These are phyloP conservation scores for Sorex maritimensis DNA, from an alignment of 2,797 vertebrate genomes.

Conservation along the genomic window DNA sequence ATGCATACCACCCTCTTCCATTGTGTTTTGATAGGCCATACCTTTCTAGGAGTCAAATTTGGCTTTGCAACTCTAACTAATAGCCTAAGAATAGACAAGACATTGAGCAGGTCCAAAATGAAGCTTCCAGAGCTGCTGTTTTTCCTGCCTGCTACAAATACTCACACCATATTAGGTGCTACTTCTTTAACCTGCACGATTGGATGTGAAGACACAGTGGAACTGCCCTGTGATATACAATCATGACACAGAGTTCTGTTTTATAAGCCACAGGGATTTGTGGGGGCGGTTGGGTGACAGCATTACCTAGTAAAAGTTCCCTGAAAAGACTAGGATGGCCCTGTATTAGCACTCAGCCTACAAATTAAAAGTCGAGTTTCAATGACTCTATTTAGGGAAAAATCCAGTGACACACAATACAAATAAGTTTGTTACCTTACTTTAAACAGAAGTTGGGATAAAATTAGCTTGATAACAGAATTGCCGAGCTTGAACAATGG, in stretches of 20 bases:
- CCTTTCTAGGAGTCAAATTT: not conserved
- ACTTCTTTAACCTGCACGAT: not conserved
- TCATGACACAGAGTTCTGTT: not conserved
- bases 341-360: not conserved
- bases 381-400: not conserved
- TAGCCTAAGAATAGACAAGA: not conserved
- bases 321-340: not conserved
- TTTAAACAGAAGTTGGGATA: not conserved
- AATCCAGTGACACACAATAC: too few species aligned
- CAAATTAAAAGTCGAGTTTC: not conserved
- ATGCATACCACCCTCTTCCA: not conserved
- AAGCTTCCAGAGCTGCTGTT: not conserved
- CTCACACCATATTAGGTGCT: not conserved
- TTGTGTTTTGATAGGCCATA: not conserved
- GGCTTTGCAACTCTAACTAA: not conserved
- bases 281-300: not conserved
- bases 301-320: not conserved
- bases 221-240: not conserved
- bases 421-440: not conserved
- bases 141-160: not conserved
- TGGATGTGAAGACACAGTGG: not conserved
- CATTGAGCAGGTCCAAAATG: not conserved
- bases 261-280: not conserved
- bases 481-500: not conserved
- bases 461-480: not conserved